phyloP scores from a whole-genome alignment of 2,113 vertebrate genomes.

The Leiothrix lutea region DNA sequence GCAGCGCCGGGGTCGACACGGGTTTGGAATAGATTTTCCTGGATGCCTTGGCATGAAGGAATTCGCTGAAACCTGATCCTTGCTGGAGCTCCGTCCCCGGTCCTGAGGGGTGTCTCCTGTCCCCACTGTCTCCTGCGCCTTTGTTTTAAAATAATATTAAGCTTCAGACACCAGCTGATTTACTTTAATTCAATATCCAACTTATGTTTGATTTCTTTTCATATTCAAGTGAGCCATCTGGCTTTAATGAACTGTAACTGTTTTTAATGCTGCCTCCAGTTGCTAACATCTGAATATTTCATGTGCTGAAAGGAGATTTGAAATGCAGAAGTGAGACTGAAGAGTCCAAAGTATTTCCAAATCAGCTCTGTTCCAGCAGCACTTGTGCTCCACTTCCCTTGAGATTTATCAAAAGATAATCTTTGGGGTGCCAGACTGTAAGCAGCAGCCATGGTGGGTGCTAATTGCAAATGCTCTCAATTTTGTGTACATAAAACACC shows the following conservation, averaged over 20 bases:
- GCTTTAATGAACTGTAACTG: slow-evolving; percentile 68
- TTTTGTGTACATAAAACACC: slow-evolving; percentile 47
- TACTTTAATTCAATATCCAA: slow-evolving; percentile 56
- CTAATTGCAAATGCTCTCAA: slow-evolving; percentile 16
- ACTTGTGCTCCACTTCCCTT: neutral
- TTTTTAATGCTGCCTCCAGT: slow-evolving; percentile 63
- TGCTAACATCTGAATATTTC: slow-evolving; percentile 61
- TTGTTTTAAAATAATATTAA: slow-evolving; percentile 51
- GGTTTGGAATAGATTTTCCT: neutral
- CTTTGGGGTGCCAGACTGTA: slow-evolving; percentile 38
- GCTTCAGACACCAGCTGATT: slow-evolving; percentile 49
- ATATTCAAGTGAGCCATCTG: slow-evolving; percentile 66
- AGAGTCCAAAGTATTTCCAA: slow-evolving; percentile 30
- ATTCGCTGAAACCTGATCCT: neutral
- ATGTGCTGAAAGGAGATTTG: slow-evolving; percentile 43
- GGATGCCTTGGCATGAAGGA: neutral
- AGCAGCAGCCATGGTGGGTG: neutral
- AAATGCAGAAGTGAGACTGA: slow-evolving; percentile 47
- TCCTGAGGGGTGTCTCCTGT: neutral
- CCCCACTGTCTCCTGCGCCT: neutral
- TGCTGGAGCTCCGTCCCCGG: neutral
- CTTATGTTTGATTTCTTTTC: slow-evolving; percentile 63
- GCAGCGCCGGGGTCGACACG: neutral
- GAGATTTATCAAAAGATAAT: slow-evolving; percentile 16
- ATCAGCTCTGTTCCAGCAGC: slow-evolving; percentile 5